A percentile compares a stretch with the other conserved stretches of the same genome.
phyloP scores from a whole-genome alignment of 1,140 invertebrate species.

The Brachionus rotundiformis region DNA sequence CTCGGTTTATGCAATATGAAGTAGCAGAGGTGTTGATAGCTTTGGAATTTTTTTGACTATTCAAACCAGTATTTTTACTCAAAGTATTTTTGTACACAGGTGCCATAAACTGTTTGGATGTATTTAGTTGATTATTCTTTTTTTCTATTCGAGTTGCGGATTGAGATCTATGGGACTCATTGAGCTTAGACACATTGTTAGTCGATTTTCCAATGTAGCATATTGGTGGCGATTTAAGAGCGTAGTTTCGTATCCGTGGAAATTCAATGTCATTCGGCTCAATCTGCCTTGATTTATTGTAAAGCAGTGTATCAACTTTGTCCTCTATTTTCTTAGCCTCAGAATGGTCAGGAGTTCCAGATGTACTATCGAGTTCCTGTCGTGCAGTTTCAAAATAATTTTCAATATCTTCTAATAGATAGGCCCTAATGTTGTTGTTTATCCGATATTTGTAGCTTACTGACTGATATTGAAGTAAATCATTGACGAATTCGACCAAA shows the following conservation, averaged over 20 bases:
- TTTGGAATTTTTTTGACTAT: background rate
- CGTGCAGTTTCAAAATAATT: constrained; percentile 14
- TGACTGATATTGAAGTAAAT: constrained; percentile 35
- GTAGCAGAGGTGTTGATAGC: constrained; percentile 5
- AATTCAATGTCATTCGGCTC: constrained; percentile 22
- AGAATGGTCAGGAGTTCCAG: background rate
- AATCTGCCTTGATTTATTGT: constrained; percentile 42
- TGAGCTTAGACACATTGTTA: background rate
- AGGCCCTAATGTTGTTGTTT: background rate
- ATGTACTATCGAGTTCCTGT: background rate
- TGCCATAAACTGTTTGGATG: constrained; percentile 20
- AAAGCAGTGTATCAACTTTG: background rate
- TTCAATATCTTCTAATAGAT: constrained; percentile 40
- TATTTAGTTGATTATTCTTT: background rate
- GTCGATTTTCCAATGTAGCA: background rate
- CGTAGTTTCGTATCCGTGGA: constrained; percentile 30
- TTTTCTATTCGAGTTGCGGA: constrained; percentile 23
- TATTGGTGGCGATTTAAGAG: constrained; percentile 2
- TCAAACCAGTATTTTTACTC: background rate
- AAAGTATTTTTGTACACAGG: background rate
- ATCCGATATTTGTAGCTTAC: constrained; percentile 30
- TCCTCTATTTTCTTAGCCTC: constrained; percentile 41
- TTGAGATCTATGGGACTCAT: constrained; percentile 9
- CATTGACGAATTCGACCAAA: constrained; percentile 34
- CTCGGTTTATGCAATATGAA: background rate